Evolutionary conservation across 53 echinoderm and acorn worm species (phyloP), one percentile per base, ranked within the genome.

Genomic region (Actinopyga echinites): DNA sequence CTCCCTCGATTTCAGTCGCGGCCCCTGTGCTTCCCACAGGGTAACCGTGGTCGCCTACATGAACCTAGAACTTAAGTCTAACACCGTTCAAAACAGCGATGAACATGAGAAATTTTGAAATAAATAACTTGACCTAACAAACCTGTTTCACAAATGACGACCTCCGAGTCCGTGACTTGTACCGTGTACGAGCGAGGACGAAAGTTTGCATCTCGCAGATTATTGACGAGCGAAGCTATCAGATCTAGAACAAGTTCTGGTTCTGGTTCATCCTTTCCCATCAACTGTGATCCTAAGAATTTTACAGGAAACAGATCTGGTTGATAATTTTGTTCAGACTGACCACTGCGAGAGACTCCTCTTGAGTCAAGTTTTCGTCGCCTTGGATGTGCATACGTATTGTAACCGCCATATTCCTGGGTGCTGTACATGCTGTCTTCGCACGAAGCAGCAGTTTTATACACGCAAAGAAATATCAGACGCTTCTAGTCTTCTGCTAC

Each of bases 221-320:
- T 62, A 3, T 38, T 61, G 21, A 44, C 60, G 15, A 80, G 58
- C 22, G 60, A 43, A 10, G 60, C 40, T n/a, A 80, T 80, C 21
- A 80, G 63, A 62, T 61, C 60, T 20, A 61, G 57, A 62, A 80
- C 62, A 0, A 34, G 8, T 62, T 80, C 81, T 8, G 81, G 81
- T 22, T 36, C 34, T 19, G 81, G 81, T 36, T 80, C 81, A 23
- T 80, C 63, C 28, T 80, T 80, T 20, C 81, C 81, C 81, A 80
- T 80, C 20, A 80, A 25, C 28, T 80, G 38, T 28, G 81, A 80
- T n/a, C 81, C 81, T 21, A 80, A 43, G 43, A 80, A 80, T 12
- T 59, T 62, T 13, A 62, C 28, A 2, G 28, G 28, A 62, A 62
- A 62, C 21, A 62, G 21, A 32, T 34, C 71, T n/a, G 23, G 7